Evolutionary conservation across 1,140 invertebrate species (phyloP).

Genomic region (Drosophila orena): DNA sequence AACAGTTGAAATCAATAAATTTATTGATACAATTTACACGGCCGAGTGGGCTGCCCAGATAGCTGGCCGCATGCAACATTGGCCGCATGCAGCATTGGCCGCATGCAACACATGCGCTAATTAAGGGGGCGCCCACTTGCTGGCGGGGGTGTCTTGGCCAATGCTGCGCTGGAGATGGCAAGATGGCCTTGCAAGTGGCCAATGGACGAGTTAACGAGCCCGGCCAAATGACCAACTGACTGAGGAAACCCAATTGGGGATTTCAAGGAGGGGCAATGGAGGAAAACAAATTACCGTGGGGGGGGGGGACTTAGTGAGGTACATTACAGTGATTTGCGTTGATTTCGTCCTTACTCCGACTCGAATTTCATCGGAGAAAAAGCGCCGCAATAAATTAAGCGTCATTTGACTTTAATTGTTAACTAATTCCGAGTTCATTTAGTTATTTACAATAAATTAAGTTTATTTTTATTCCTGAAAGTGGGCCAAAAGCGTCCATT

Average conservation of each 20-base stretch:
- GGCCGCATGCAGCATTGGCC: conserved; percentile 44
- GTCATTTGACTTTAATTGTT: background rate
- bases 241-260: conserved; percentile 29
- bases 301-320: conserved; percentile 1
- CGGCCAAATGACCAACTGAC: conserved; percentile 50
- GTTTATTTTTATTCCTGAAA: background rate
- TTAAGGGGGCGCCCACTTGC: conserved; percentile 52
- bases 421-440: background rate
- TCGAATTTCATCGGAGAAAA: conserved; percentile 23
- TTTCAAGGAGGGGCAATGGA: background rate
- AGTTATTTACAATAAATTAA: background rate
- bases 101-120: conserved; percentile 64
- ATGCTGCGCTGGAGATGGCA: conserved; percentile 29
- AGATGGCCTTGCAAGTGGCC: conserved; percentile 46
- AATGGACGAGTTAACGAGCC: conserved; percentile 53
- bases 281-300: conserved; percentile 23
- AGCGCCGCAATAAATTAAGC: background rate
- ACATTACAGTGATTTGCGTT: conserved; percentile 37
- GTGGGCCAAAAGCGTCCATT: too few relatives aligned
- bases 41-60: conserved; percentile 38
- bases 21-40: conserved; percentile 81
- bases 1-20: conserved; percentile 84
- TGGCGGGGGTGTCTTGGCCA: conserved; percentile 34
- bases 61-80: conserved; percentile 49
- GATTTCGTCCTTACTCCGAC: conserved; percentile 25